Evolutionary conservation across 1,140 invertebrate genomes (phyloP), one percentile per base, ranked within the genome.

Genomic region (Drosophila ohnishii): DNA sequence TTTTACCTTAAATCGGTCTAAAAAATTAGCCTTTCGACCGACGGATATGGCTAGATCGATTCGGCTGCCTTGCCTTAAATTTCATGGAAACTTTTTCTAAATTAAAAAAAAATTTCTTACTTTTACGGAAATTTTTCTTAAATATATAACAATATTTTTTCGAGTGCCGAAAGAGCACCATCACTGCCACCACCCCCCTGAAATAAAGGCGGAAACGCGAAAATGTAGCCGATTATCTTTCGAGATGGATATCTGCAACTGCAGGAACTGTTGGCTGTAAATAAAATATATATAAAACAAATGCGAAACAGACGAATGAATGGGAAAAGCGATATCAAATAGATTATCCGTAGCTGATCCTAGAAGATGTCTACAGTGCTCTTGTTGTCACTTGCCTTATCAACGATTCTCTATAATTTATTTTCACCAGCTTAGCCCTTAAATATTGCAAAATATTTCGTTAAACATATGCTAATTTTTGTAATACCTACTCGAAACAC

Each of bases 201-300:
- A 11, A 16, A 42, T 67, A 62, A 48, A 45, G 34, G 66, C 37
- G 70, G 70, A 64, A 64, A 69, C 64, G 74, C 58, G 71, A 73
- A 73, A 73, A 62, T 73, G 69, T 62, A 73, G 67, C 53, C 69
- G 56, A 73, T 73, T 73, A 73, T 73, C 53, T 34, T 39, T 45
- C 37, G 56, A 53, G 51, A 71, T 71, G 65, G 62, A 69, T 67
- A 37, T 64, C 35, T 45, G 57, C 28, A 45, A 35, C 58, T 14
- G 50, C 58, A 61, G 30, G 11, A 53, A 66, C 35, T 25, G 35
- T 48, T 53, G 45, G 14, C 30, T 9, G 28, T 44, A 30, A 32
- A 69, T 66, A 69, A 66, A 69, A 69, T 66, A 66, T 35, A 66
- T 35, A 44, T 66, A 25, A 22, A 66, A 22, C 11, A 30, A 69